Conservation (phyloP, 92 coral and sea anemone species). For the Heteractis magnifica region DNA sequence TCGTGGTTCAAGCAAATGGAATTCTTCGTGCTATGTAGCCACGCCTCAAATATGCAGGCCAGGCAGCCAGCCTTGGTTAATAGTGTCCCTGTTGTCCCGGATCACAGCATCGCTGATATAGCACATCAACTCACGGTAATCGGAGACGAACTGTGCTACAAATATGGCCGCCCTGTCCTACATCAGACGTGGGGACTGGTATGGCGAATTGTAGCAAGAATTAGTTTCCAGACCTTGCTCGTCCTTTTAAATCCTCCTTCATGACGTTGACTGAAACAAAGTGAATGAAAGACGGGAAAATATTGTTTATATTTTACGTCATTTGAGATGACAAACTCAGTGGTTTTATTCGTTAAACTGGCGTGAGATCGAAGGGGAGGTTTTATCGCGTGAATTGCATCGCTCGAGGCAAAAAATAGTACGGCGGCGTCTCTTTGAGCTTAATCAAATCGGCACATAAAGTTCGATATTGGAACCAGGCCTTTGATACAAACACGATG, state of each 20-base stretch:
- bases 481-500: too few relatives aligned
- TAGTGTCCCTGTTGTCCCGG: not conserved
- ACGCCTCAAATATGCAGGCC: constrained; percentile 26
- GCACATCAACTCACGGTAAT: constrained; percentile 31
- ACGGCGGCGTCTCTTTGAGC: too few relatives aligned
- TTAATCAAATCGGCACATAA: too few relatives aligned
- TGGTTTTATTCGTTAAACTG: too few relatives aligned
- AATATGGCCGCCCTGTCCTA: constrained; percentile 4
- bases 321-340: too few relatives aligned
- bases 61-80: constrained; percentile 16
- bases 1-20: constrained; percentile 7
- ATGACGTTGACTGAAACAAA: not conserved
- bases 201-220: constrained; percentile 5
- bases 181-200: not conserved
- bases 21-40: constrained; percentile 26
- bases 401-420: too few relatives aligned
- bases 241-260: constrained; percentile 24
- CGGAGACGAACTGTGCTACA: constrained; percentile 28
- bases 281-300: too few relatives aligned
- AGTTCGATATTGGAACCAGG: too few relatives aligned
- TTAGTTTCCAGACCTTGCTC: constrained; percentile 30
- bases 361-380: too few relatives aligned
- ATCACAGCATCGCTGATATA: constrained; percentile 14
- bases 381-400: too few relatives aligned
- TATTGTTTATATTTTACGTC: too few relatives aligned